Evolutionary conservation across 2,113 vertebrate species (phyloP), one percentile per base, ranked within the genome.

Genomic region (Oreochromis niloticus): DNA sequence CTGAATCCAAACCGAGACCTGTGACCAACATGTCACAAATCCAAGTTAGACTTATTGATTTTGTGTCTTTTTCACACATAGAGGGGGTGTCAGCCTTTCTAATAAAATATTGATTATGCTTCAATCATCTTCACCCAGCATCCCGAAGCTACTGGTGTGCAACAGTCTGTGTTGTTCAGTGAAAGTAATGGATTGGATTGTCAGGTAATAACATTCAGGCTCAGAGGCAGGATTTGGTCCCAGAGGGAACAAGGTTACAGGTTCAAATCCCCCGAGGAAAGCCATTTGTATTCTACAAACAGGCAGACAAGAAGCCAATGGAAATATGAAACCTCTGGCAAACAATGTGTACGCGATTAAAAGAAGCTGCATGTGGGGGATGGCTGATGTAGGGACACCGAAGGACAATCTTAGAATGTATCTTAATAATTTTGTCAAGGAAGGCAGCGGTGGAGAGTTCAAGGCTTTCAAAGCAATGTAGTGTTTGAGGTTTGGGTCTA

Each of bases 81-180:
- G 2, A 16, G 71, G 5, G 27, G 39, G 61, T 4, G 39, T 39
- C 3, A 34, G 39, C 22, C 13, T 54, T 50, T 54, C 68, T 86
- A 66, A 86, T 84, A 87, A 82, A 84, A 52, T 83, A 93, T 88
- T 12, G 92, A 94, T 89, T 80, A 80, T 9, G 2, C 19, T n/a
- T 85, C 63, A 81, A 34, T 90, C 81, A 59, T 87, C 80, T 85
- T 39, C 4, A 27, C 5, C 32, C 24, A 4, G 55, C 66, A 6
- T 75, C 19, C 17, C 4, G 4, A 43, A 83, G 32, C 81, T 17
- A 7, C 12, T 55, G 9, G 22, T 71, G 81, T 85, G 81, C 57
- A 87, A 48, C 71, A 6, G 8, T 4, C 36, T 43, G 55, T 54
- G 56, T 7, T 48, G 78, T 22, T 63, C 59, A 36, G 79, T 2